Evolutionary conservation across 2,797 vertebrate species (phyloP).

Genomic region (Falco berigora): DNA sequence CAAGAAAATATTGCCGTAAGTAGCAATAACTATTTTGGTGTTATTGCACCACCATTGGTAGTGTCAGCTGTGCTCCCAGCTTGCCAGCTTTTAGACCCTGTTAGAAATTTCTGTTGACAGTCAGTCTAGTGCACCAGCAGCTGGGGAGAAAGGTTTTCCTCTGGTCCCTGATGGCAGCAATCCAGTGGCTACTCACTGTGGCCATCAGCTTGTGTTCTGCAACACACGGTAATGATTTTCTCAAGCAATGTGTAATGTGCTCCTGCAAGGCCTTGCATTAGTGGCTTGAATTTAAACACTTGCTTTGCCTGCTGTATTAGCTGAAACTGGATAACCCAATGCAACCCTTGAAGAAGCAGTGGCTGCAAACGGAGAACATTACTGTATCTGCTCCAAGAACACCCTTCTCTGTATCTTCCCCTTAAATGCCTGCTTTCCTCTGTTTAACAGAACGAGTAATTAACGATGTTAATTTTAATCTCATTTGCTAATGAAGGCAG

Average conservation of each 20-base stretch:
- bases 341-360: neutral
- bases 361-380: neutral
- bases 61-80: neutral
- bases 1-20: neutral
- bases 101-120: neutral
- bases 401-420: constrained; percentile 13
- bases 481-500: constrained; percentile 80
- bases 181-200: neutral
- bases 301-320: neutral
- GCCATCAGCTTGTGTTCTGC: neutral
- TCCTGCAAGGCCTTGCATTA: neutral
- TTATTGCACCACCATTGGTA: fast-evolving
- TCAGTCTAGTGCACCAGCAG: too few relatives aligned
- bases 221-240: neutral
- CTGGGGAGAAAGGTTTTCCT: neutral
- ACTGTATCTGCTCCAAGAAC: neutral
- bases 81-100: fast-evolving
- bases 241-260: neutral
- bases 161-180: neutral
- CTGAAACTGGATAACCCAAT: neutral
- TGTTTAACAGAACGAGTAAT: constrained; percentile 75
- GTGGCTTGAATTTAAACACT: neutral
- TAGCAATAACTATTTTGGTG: neutral
- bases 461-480: constrained; percentile 81
- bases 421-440: constrained; percentile 37